A percentile compares a stretch with the other conserved stretches of the same genome.
Evolutionary conservation across 1,140 invertebrate genomes (phyloP).

Genomic region (Brachionus manjavacas): DNA sequence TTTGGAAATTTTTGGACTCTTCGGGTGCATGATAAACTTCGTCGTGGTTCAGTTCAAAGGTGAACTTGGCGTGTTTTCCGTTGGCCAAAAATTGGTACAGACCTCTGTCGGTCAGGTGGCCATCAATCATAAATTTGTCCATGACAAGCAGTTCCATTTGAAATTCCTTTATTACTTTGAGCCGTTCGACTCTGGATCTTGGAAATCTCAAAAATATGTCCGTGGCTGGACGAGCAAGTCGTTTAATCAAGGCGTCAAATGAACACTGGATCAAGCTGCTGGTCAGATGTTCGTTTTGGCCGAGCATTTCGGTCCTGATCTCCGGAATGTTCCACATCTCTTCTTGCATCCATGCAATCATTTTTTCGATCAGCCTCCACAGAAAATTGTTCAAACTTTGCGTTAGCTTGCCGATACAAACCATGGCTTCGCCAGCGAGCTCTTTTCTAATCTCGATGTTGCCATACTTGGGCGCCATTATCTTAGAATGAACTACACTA

Average conservation of each 20-base stretch:
- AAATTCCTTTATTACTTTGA: not conserved
- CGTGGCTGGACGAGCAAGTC: not conserved
- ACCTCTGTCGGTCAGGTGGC: not conserved
- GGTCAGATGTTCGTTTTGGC: not conserved
- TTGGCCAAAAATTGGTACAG: conserved; percentile 4
- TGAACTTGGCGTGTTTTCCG: not conserved
- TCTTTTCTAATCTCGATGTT: not conserved
- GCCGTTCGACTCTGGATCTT: not conserved
- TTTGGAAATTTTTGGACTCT: not conserved
- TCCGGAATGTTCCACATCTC: not conserved
- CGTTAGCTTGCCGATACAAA: not conserved
- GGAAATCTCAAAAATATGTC: conserved; percentile 5
- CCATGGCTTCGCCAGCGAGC: not conserved
- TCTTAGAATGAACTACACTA: not conserved
- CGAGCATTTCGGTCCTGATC: not conserved
- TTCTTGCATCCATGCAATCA: not conserved
- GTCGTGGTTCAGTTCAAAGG: not conserved
- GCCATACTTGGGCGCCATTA: not conserved
- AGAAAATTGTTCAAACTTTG: not conserved
- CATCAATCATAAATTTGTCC: conserved; percentile 11
- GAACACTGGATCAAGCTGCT: not conserved
- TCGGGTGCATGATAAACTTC: not conserved
- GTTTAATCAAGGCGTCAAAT: not conserved
- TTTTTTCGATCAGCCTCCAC: not conserved
- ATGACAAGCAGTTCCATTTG: conserved; percentile 2